These are phyloP conservation scores for Elgaria multicarinata DNA, from an alignment of 2,113 vertebrate species.

Conservation along the genomic window DNA sequence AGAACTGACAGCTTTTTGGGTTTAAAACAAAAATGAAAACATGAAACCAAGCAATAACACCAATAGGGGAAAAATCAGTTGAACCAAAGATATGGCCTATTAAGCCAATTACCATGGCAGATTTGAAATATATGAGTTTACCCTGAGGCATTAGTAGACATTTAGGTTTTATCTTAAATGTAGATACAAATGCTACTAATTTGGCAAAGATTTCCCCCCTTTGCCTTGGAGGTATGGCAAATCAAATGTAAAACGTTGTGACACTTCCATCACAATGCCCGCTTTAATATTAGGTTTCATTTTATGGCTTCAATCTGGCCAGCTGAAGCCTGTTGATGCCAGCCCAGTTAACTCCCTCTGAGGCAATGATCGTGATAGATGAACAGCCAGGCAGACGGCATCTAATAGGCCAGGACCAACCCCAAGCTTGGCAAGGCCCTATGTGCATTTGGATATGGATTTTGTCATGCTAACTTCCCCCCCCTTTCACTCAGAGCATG, in stretches of 20 bases:
- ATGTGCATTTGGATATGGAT: background rate
- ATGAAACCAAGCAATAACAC: background rate
- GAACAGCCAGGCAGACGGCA: background rate
- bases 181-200: background rate
- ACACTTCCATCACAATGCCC: background rate
- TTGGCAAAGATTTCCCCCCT: background rate
- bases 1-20: background rate
- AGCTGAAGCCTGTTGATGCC: fast-evolving
- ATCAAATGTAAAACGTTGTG: background rate
- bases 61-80: background rate
- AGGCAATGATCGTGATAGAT: background rate
- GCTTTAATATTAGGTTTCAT: background rate
- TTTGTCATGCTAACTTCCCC: background rate
- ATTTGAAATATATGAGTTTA: background rate
- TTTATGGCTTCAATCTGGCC: fast-evolving
- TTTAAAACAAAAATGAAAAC: background rate
- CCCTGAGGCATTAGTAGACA: background rate
- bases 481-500: background rate
- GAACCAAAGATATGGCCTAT: background rate
- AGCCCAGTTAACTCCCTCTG: fast-evolving
- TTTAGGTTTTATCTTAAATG: background rate
- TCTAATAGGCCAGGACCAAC: background rate
- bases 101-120: background rate
- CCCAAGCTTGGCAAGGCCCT: background rate
- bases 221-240: background rate